Base-by-base conservation (phyloP, 2,888 invertebrate species). In the Chrysodeixis includens region DNA sequence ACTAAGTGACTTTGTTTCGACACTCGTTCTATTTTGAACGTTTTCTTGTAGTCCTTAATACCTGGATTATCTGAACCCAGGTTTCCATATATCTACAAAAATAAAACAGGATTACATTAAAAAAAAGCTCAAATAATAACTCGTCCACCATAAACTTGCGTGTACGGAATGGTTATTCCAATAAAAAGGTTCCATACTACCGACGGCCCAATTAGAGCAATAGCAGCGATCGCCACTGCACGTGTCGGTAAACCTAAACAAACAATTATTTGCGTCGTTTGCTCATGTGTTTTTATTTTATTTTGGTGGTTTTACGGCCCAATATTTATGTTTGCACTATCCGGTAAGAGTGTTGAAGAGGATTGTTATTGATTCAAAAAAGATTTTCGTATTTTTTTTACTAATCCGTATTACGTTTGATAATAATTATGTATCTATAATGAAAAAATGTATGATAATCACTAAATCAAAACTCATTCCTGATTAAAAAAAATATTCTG, bases 191-290 rank as follows among this genome's bases (percentile, higher is more conserved):
- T 12, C 46, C 7, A 49, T 18, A n/a, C n/a, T n/a, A n/a, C 20
- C 20, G 18, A 49, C 46, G 46, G 20, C 18, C 46, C 46, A 49
- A 49, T 49, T 49, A 49, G 46, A 49, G 46, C 46, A 20, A 20
- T 20, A 20, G 46, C 46, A 20, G 16, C 46, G 18, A 18, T 46
- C 46, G 46, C 46, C 20, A 18, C 46, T 20, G 18, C 18, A 49
- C 46, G 46, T 49, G 20, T 40, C 40, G 40, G 40, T 49, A 10
- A 18, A 18, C 46, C 46, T 49, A 49, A 46, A 49, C 46, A 49
- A 49, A 49, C 46, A 49, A 49, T 20, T 49, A 49, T 20, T 49
- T 18, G 46, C 20, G 20, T 49, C 10, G 46, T 20, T 49, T 49
- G 20, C 20, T 10, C 9, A 49, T 49, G 20, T 20, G 20, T 49